Evolutionary conservation across 2,113 vertebrate genomes (phyloP).

Genomic region (Tonatia bakeri): DNA sequence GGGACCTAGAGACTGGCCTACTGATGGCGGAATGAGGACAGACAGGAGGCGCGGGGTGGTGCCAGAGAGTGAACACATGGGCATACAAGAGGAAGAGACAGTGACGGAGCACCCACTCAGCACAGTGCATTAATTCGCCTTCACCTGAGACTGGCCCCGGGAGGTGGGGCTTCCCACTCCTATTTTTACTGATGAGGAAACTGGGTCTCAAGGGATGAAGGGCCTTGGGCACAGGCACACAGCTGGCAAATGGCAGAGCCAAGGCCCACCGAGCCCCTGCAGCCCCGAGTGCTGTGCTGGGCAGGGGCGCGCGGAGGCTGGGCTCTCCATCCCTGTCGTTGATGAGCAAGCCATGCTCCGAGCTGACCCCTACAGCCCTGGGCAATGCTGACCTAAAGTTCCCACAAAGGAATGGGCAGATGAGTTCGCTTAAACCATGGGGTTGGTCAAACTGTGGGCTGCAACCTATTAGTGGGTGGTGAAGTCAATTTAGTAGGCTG

Average conservation of each 20-base stretch:
- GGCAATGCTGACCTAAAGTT: neutral
- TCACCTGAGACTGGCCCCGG: neutral
- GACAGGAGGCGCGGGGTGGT: neutral
- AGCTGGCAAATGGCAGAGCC: neutral
- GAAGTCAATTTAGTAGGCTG: conserved; percentile 17
- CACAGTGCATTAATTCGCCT: neutral
- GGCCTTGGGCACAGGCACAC: neutral
- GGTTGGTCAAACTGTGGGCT: neutral
- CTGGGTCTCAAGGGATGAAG: neutral
- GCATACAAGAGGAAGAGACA: neutral
- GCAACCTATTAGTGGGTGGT: neutral
- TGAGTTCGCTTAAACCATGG: neutral
- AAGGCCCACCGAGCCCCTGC: neutral
- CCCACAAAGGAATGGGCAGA: neutral
- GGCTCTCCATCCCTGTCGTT: neutral
- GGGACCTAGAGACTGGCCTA: neutral
- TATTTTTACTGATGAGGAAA: neutral
- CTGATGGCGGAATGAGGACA: neutral
- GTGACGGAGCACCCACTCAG: accelerated
- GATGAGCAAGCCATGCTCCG: neutral
- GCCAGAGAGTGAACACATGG: neutral
- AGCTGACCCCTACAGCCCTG: neutral
- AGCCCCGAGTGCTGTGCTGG: neutral
- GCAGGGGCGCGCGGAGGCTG: neutral
- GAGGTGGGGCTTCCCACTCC: neutral